A percentile compares a stretch with the other conserved stretches of the same genome.
Conservation (phyloP, 2,113 vertebrate genomes). For the Manacus vitellinus region DNA sequence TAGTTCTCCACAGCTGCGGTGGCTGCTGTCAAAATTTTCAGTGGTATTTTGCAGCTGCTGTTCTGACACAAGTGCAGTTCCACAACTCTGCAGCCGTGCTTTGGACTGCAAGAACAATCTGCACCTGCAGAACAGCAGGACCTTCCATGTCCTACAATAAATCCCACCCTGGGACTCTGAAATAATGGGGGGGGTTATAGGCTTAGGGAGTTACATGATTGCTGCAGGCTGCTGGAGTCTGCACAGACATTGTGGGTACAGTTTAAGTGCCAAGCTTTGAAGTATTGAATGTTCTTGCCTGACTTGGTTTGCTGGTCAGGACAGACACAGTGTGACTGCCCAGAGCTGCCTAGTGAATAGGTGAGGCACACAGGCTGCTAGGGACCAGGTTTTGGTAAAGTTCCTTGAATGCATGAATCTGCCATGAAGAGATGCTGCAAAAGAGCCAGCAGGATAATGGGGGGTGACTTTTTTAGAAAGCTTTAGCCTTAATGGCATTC, state of each 20-base stretch:
- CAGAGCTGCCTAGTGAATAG: background rate
- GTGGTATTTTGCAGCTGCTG: background rate
- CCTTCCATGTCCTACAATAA: background rate
- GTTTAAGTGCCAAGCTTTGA: background rate
- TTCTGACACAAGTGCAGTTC: background rate
- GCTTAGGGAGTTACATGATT: background rate
- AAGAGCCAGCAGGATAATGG: background rate
- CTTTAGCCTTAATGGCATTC: conserved; percentile 23
- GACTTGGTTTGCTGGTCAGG: background rate
- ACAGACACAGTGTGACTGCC: background rate
- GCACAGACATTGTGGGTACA: background rate
- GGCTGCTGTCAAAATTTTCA: background rate
- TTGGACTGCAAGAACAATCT: background rate
- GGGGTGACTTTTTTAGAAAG: background rate
- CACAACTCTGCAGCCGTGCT: background rate
- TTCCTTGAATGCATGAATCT: background rate
- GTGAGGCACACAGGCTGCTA: background rate
- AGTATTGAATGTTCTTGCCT: background rate
- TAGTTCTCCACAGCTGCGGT: background rate
- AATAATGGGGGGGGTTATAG: rapidly evolving
- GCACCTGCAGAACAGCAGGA: background rate
- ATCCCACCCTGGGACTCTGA: background rate
- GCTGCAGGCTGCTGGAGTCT: background rate
- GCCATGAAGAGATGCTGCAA: background rate
- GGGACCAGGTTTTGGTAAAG: background rate